Base-by-base conservation (phyloP, 2,888 invertebrate species). In the Eilema depressum region DNA sequence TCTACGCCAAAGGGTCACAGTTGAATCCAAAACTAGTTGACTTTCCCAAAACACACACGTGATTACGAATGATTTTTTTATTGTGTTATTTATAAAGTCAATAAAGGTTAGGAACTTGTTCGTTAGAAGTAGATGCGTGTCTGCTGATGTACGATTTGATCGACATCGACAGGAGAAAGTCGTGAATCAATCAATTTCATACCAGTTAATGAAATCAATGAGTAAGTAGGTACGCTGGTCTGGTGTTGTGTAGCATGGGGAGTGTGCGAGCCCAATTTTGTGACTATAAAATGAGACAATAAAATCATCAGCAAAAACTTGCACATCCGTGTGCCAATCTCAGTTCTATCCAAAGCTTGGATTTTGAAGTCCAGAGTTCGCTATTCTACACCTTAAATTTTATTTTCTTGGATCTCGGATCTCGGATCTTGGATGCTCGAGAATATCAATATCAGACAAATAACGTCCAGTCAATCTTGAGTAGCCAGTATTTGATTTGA, bases 121-220 rank as follows among this genome's bases (percentile, higher is more conserved):
- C n/a, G 53, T 53, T 53, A 53, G 53, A 53, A 53, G 53, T n/a
- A n/a, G 53, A 53, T n/a, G 53, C n/a, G n/a, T 53, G 53, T 10
- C 53, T 20, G 47, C 20, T 20, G 7, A 47, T 47, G 20, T 20
- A 47, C 20, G 20, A 41, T 47, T 47, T 47, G 20, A 20, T 2
- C 20, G 47, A 47, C 20, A 7, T 20, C 20, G 53, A 53, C n/a
- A 10, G n/a, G 53, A 53, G 53, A 53, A 53, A 53, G 53, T 53
- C n/a, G 53, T 53, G n/a, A n/a, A n/a, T n/a, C 53, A 53, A 53
- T 53, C 20, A n/a, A 53, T 53, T 53, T n/a, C 10, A 53, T 53
- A n/a, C 53, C 53, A n/a, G 47, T 7, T 53, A n/a, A 53, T 53
- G 53, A 53, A 53, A n/a, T 20, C 20, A 20, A 53, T 20, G 53